Evolutionary conservation across 2,888 invertebrate genomes (phyloP), one percentile per base, ranked within the genome.

Genomic region (Microplitis manilae): DNA sequence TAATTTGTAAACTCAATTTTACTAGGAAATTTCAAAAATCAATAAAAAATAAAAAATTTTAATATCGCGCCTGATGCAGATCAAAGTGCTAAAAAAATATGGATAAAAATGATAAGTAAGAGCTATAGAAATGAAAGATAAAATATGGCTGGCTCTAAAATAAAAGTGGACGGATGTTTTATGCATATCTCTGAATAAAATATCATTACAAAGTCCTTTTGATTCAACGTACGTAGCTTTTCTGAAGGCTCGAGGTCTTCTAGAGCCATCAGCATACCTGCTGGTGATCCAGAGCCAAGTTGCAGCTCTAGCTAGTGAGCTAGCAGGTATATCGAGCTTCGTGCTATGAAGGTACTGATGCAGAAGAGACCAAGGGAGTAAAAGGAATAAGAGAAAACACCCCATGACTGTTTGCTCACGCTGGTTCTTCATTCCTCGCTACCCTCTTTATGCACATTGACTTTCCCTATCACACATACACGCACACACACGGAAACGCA

Each of bases 171-270:
- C 83, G 80, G 79, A 85, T 84, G 85, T 85, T 86, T 85, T 85
- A 86, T 86, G 85, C 84, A 85, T 86, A 85, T 82, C 83, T 78
- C 82, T 86, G 85, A 86, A 86, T 85, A 85, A 85, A 85, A 86
- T 85, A 84, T 85, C 83, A 85, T 85, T 85, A 84, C 85, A 82
- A 83, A 83, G 84, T 84, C 81, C 84, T 85, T 87, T 86, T 86
- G 85, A 84, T 85, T 84, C 84, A 80, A 82, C 81, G 80, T 81
- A 81, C 83, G 83, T 84, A 85, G 81, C 79, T 83, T 82, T 82
- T 78, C 74, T 80, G 80, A 77, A 79, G 72, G 77, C 76, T 71
- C 73, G 68, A 60, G 68, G 77, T 30, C 30, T 30, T 30, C 62
- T 50, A 69, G 20, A 60, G 30, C 70, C 62, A 40, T 17, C 6